A percentile compares a stretch with the other conserved stretches of the same genome.
Evolutionary conservation across 1,140 invertebrate genomes (phyloP).

Genomic region (Leptinotarsa texana): DNA sequence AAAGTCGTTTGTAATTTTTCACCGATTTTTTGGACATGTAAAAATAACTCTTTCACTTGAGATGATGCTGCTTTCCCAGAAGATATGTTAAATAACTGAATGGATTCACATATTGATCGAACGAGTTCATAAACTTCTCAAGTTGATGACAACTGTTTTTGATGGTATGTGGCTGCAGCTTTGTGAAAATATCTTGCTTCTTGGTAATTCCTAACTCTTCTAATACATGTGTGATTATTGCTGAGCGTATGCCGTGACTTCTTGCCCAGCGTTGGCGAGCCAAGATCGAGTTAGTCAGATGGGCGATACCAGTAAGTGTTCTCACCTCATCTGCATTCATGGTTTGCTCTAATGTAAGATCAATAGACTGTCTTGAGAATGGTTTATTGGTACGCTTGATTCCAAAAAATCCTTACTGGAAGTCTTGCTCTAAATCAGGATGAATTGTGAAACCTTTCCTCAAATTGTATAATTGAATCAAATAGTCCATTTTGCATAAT

Average conservation of each 20-base stretch:
- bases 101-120: slow-evolving; percentile 36
- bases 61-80: slow-evolving; percentile 13
- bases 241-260: slow-evolving; percentile 31
- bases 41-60: slow-evolving; percentile 36
- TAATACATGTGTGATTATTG: slow-evolving; percentile 32
- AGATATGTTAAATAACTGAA: slow-evolving; percentile 42
- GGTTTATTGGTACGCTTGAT: too few relatives aligned
- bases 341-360: too few relatives aligned
- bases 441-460: too few relatives aligned
- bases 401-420: too few relatives aligned
- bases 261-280: slow-evolving; percentile 32
- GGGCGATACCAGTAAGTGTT: slow-evolving; percentile 40
- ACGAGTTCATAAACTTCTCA: slow-evolving; percentile 25
- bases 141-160: slow-evolving; percentile 35
- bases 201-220: slow-evolving; percentile 5
- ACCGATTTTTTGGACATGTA: slow-evolving; percentile 37
- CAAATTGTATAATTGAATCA: too few relatives aligned
- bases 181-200: background rate
- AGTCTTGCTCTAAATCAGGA: too few relatives aligned
- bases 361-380: too few relatives aligned
- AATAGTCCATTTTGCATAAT: too few relatives aligned
- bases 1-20: slow-evolving; percentile 28
- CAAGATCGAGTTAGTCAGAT: slow-evolving; percentile 39
- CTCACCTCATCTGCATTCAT: too few relatives aligned
- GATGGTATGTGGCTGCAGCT: slow-evolving; percentile 21